Base-by-base conservation (phyloP, 1,140 invertebrate genomes). In the Globodera rostochiensis region DNA sequence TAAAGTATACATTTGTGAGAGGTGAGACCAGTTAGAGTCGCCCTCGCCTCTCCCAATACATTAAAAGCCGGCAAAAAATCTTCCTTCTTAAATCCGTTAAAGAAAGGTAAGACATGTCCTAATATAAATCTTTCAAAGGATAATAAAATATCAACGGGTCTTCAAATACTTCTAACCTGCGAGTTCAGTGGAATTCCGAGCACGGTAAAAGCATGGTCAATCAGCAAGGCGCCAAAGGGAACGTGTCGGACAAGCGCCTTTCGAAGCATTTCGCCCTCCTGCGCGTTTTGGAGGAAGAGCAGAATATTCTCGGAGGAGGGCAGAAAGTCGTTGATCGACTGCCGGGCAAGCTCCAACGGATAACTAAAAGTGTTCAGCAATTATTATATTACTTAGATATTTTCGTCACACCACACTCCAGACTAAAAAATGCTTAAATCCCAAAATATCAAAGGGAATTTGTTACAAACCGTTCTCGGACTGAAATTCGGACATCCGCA, bases 401-500 rank as follows among this genome's bases (percentile, higher is more conserved):
- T 53, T 53, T 15, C 9, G 53, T 75, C 15, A 73, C 46, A 9
- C 64, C 15, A 8, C 75, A 15, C 80, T 57, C 47, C 49, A 36
- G 36, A 36, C 36, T 36, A 36, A 36, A 36, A 36, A 36, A 36
- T 36, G 36, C 36, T 36, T 36, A 36, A 36, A 36, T 36, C 36
- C 36, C 36, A 36, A 36, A 36, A 36, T 36, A 36, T 36, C 36
- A 3, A 36, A 3, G 36, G 36, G 36, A 2, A 36, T 36, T 36
- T 36, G 36, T 36, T 36, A 36, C 36, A 36, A 19, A 95, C 88
- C 93, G 95, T 90, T 98, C 95, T 88, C 93, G 93, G 0, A 98
- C 95, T 80, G 94, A 94, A 93, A 97, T 95, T 90, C 93, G 93
- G 11, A 97, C 92, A 91, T 96, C 95, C 90, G 97, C 95, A 67